Conservation (phyloP, 2,888 invertebrate species). For the Drosophila austrosaltans region DNA sequence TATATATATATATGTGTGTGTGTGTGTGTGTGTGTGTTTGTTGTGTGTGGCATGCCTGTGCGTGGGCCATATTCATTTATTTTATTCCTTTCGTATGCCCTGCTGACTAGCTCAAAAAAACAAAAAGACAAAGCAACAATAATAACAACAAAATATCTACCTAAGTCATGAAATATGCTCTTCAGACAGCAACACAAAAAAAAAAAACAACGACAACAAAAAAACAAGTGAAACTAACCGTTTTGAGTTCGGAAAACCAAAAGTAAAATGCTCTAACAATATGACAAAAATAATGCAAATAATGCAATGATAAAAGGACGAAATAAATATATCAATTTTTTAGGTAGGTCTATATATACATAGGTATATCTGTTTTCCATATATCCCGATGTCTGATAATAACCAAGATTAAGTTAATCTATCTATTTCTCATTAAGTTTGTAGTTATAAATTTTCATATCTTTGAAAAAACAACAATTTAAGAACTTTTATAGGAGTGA, state of each 20-base stretch:
- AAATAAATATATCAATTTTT: too few relatives aligned
- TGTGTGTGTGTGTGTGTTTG: slow-evolving; percentile 26
- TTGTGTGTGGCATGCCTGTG: slow-evolving; percentile 58
- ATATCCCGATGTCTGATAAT: too few relatives aligned
- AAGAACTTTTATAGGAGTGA: too few relatives aligned
- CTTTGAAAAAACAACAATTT: too few relatives aligned
- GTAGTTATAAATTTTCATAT: too few relatives aligned
- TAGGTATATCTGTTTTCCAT: too few relatives aligned
- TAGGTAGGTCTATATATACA: too few relatives aligned
- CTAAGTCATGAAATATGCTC: slow-evolving; percentile 70
- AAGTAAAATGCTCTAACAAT: neutral
- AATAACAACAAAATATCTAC: slow-evolving; percentile 50
- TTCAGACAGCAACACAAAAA: slow-evolving; percentile 35
- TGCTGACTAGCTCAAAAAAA: slow-evolving; percentile 66
- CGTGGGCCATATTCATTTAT: slow-evolving; percentile 71
- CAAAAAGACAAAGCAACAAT: slow-evolving; percentile 7
- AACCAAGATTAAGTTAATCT: too few relatives aligned
- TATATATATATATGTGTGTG: neutral
- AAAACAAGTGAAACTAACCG: neutral
- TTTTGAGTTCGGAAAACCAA: neutral
- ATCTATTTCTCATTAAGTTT: too few relatives aligned
- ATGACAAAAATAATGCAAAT: too few relatives aligned
- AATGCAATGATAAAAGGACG: too few relatives aligned
- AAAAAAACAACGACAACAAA: neutral
- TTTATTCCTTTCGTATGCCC: slow-evolving; percentile 50